Evolutionary conservation across 2,888 invertebrate genomes (phyloP), one percentile per base, ranked within the genome.

Genomic region (Frankliniella fusca): DNA sequence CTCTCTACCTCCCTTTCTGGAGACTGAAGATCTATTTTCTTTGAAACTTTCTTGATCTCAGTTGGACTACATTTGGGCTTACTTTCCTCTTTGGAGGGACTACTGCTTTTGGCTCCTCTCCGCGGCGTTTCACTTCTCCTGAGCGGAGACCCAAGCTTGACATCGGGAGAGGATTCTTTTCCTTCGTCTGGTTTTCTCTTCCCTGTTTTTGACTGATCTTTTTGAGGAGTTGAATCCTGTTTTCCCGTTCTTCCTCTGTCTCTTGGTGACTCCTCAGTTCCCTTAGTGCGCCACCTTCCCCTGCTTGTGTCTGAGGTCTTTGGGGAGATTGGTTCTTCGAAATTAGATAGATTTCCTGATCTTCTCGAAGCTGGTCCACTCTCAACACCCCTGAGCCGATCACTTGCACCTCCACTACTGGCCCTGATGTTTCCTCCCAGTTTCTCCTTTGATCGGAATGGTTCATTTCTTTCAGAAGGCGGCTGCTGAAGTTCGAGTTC

Each of bases 381-480:
- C 91, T 91, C 88, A 93, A 89, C 89, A 91, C 91, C 90, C 92
- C 92, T 88, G 91, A 91, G 87, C 91, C 92, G 89, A 92, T 92
- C 90, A 92, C 92, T 89, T 87, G 90, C 84, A 86, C 88, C 86
- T 84, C 83, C 84, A 82, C 84, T 83, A 83, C 81, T 82, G 84
- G 81, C 80, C 82, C 80, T 82, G 82, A 82, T 82, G 84, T 85
- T 27, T 76, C 70, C 70, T 84, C 84, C 85, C 83, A 85, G 85
- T 85, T 85, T 87, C 85, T 86, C 87, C 86, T 84, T 86, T 86
- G 86, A 86, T 88, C 89, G 89, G 87, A 88, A 87, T 87, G 88
- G 89, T 93, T 94, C 93, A 92, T 93, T 92, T 94, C 94, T 91
- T 90, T 93, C 91, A 94, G 89, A 88, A 93, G 91, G 87, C 91